Conservation (phyloP, 2,797 vertebrate species). For the Mionectes olivaceus region DNA sequence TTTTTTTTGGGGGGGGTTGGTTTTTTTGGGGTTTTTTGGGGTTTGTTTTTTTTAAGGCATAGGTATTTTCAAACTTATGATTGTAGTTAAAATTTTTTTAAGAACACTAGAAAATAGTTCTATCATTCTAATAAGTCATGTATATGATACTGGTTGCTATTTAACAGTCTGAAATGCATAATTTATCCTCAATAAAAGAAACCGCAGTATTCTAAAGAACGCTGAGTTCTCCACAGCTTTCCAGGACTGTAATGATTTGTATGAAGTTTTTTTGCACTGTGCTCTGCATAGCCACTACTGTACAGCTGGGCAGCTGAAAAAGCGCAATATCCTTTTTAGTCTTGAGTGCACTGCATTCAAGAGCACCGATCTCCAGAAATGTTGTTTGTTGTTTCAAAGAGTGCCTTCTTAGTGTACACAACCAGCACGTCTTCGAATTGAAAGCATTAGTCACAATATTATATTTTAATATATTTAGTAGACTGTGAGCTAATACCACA, state of each 20-base stretch:
- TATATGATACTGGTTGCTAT: background rate
- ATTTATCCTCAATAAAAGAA: background rate
- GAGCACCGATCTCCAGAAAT: background rate
- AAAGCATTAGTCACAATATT: background rate
- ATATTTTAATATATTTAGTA: background rate
- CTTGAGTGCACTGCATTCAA: fast-evolving
- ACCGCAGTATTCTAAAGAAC: background rate
- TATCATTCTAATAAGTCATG: background rate
- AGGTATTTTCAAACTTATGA: background rate
- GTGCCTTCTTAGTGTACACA: background rate
- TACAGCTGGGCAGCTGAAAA: background rate
- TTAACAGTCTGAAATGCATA: background rate
- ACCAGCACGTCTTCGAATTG: background rate
- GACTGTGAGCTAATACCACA: background rate
- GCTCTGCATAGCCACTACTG: background rate
- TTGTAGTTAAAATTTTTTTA: background rate
- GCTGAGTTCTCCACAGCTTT: background rate
- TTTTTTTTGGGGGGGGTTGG: background rate
- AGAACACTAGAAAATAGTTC: background rate
- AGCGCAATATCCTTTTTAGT: background rate
- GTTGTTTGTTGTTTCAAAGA: background rate
- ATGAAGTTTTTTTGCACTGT: background rate
- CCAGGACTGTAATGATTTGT: background rate
- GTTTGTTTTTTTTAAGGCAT: background rate
- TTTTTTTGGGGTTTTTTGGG: no score